phyloP scores from a whole-genome alignment of 2,888 invertebrate species.

The Acleris literana region DNA sequence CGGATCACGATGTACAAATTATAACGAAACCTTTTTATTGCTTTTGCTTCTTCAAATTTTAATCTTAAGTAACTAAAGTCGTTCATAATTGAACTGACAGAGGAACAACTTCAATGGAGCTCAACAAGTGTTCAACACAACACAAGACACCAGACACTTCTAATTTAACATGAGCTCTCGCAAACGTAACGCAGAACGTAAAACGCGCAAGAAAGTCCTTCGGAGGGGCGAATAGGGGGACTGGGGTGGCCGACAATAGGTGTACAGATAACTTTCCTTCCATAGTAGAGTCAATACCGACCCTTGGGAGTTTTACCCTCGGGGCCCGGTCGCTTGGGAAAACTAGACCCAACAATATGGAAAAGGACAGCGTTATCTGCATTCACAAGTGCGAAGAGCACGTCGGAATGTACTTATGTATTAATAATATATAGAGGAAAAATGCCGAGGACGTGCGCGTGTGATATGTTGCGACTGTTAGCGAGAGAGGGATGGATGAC shows the following conservation, averaged over 20 bases:
- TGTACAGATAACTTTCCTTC: constrained; percentile 83
- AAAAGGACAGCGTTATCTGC: constrained; percentile 71
- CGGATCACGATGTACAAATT: too few species aligned
- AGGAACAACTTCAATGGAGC: constrained; percentile 32
- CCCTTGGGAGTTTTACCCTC: constrained; percentile 83
- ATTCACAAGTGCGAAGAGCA: constrained; percentile 61
- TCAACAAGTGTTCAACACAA: constrained; percentile 46
- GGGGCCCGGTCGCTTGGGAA: constrained; percentile 82
- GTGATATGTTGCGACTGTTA: constrained; percentile 83
- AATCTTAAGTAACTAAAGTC: background rate
- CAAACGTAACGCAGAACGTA: constrained; percentile 75
- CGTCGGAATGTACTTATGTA: constrained; percentile 77
- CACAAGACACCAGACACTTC: constrained; percentile 42
- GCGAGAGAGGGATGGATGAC: constrained; percentile 82
- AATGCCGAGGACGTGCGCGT: constrained; percentile 81
- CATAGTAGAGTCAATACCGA: constrained; percentile 83
- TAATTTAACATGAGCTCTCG: constrained; percentile 43
- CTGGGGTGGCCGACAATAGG: constrained; percentile 74
- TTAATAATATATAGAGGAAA: constrained; percentile 84
- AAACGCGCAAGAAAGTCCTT: constrained; percentile 81
- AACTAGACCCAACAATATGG: constrained; percentile 84
- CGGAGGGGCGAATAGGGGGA: constrained; percentile 54
- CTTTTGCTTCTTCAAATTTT: too few species aligned
- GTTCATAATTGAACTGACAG: background rate
- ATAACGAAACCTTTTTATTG: too few species aligned